Evolutionary conservation across 2,797 vertebrate genomes (phyloP), one percentile per base, ranked within the genome.

Genomic region (Microctenopoma steveboyesi): DNA sequence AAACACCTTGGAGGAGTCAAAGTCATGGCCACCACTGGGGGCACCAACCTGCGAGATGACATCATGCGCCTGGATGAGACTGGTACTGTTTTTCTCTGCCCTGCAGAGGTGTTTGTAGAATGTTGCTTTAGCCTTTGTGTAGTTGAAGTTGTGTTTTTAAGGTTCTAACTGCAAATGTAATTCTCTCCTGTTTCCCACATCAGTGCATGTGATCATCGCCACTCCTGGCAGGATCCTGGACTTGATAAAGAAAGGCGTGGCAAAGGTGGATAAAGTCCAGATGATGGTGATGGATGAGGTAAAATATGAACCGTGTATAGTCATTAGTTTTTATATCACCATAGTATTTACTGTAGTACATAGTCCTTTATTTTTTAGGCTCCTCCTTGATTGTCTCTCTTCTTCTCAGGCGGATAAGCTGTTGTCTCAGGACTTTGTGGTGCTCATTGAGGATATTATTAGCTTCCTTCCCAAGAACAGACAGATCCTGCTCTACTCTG

Each of bases 231-330:
- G 95, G 63, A 94, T 95, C 69, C 88, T 95, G 80, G 95, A 95
- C 79, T 84, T 95, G 57, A 95, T 95, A 53, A 95, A 94, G 80
- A 95, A 95, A 81, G 94, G 94, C 28, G 90, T 95, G 69, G 95
- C 95, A 47, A 95, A 94, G 86, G 93, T 95, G 81, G 91, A 93
- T 66, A 82, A 61, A 74, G 93, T 94, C 78, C 93, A 94, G 79
- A 94, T 95, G 88, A 92, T 95, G 92, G 94, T 95, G 84, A 94
- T 95, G 94, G 95, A 95, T 84, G 95, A 95, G 92, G 95, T 95
- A 81, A 86, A 68, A 35, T 5, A 1, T 7, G 13, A 37, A 52
- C 14, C 2, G 42, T 15, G 14, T 43, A 2, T 43, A 15, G 43
- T 45, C 14, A 42, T 2, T 49, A 30, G n/a, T 18, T 13, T 12